These are phyloP conservation scores for Chrysina gloriosa DNA, from an alignment of 2,888 invertebrate species.

Conservation along the genomic window DNA sequence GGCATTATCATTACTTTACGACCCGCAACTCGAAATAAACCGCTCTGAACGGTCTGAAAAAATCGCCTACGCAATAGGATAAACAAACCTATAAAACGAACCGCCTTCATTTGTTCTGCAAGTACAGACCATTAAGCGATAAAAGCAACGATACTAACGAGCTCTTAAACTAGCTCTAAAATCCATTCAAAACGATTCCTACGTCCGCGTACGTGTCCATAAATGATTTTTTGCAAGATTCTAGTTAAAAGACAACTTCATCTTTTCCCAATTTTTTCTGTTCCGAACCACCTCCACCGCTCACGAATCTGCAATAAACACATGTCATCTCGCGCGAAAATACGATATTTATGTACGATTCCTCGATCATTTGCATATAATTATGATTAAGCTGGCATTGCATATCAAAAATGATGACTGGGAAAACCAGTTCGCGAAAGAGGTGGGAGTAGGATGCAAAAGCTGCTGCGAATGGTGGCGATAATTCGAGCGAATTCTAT, in stretches of 20 bases:
- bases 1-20: too few relatives aligned
- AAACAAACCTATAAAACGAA: too few relatives aligned
- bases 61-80: too few relatives aligned
- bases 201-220: background rate
- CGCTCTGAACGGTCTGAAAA: too few relatives aligned
- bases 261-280: background rate
- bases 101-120: background rate
- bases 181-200: too few relatives aligned
- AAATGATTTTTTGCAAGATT: background rate
- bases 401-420: background rate
- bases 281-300: background rate
- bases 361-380: background rate
- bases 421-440: conserved; percentile 10
- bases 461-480: background rate
- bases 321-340: background rate
- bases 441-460: conserved; percentile 18
- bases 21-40: too few relatives aligned
- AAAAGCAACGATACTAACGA: background rate
- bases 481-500: conserved; percentile 2
- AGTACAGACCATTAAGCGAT: background rate
- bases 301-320: background rate
- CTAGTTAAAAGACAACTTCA: background rate
- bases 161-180: background rate
- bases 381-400: background rate
- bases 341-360: too few relatives aligned